A percentile compares a stretch with the other conserved stretches of the same genome.
These are phyloP conservation scores for Pachymerium ferrugineum DNA, from an alignment of 2,888 invertebrate genomes.

Conservation along the genomic window DNA sequence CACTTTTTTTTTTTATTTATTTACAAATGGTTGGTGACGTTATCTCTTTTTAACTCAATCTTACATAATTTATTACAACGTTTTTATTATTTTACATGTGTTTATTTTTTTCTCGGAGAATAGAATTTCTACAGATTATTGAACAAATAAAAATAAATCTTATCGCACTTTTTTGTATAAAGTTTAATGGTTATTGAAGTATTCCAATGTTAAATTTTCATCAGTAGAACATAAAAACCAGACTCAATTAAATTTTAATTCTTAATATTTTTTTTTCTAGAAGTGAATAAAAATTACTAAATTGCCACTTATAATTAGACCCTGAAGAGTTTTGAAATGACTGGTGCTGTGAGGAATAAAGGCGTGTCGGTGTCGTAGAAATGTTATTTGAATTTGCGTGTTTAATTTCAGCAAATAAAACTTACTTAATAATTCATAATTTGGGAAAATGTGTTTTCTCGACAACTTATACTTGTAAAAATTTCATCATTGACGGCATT, in stretches of 20 bases:
- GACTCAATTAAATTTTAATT: too few relatives aligned
- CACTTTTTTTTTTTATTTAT: neutral
- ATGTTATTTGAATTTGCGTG: slow-evolving; percentile 15
- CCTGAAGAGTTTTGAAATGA: neutral
- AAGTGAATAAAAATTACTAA: too few relatives aligned
- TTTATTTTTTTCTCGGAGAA: neutral
- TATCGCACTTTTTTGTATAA: too few relatives aligned
- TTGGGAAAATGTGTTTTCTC: too few relatives aligned
- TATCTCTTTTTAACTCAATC: neutral
- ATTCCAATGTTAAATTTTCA: too few relatives aligned
- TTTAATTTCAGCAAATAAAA: neutral
- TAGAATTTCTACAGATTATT: too few relatives aligned
- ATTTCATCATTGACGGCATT: neutral
- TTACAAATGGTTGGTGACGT: neutral
- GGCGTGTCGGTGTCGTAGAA: neutral
- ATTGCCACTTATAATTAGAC: too few relatives aligned
- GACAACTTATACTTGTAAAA: too few relatives aligned
- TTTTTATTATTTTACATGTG: neutral
- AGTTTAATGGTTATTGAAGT: too few relatives aligned
- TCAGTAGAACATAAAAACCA: too few relatives aligned
- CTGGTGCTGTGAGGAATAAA: neutral
- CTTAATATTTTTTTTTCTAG: too few relatives aligned
- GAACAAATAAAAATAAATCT: too few relatives aligned
- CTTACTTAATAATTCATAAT: neutral
- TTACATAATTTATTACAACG: slow-evolving; percentile 2